Conservation (phyloP, 2,113 vertebrate genomes). For the Peromyscus leucopus region DNA sequence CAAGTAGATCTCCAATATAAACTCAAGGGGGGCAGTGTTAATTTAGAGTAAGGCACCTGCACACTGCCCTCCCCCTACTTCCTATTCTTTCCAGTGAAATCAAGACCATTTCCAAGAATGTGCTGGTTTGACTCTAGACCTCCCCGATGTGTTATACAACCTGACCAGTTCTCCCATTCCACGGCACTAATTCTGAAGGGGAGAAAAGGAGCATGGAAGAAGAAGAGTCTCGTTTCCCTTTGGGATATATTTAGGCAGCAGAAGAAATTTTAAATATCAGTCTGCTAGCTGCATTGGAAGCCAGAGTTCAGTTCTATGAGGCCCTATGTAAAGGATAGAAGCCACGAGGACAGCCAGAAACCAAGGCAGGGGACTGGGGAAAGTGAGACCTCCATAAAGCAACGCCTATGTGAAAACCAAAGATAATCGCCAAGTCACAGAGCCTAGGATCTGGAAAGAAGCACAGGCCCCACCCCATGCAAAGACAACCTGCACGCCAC, state of each 20-base stretch:
- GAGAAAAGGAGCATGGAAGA: neutral
- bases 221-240: neutral
- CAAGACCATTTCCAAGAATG: neutral
- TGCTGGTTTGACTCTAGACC: neutral
- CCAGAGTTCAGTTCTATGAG: neutral
- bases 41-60: neutral
- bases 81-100: constrained; percentile 20
- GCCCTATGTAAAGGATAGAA: neutral
- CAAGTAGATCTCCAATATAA: neutral
- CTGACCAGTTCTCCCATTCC: neutral
- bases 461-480: neutral
- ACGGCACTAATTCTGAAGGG: neutral
- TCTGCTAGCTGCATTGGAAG: neutral
- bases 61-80: neutral
- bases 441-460: neutral
- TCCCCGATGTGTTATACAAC: neutral
- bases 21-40: neutral
- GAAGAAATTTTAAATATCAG: neutral
- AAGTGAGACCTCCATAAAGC: neutral
- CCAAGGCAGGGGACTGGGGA: neutral
- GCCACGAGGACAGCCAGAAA: neutral
- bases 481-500: neutral
- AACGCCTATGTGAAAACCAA: neutral
- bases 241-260: neutral
- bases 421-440: neutral